Conservation (phyloP, 2,797 vertebrate species). For the Pelochelys cantorii region DNA sequence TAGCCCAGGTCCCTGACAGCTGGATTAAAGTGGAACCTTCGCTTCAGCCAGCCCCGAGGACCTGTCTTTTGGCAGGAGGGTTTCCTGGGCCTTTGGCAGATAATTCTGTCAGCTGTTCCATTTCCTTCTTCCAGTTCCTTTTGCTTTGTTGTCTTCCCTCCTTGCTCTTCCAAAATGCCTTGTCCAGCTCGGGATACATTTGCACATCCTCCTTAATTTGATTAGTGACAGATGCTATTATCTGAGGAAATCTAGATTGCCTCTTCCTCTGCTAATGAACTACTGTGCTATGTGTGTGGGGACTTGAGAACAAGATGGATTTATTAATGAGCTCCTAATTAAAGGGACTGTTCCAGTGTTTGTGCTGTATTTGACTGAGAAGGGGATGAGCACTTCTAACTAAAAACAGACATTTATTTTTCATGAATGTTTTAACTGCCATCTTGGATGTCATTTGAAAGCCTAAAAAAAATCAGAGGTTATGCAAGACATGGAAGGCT, state of each 20-base stretch:
- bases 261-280: slow-evolving; percentile 83
- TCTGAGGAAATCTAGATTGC: slow-evolving; percentile 82
- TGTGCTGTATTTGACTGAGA: neutral
- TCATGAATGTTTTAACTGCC: neutral
- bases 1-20: neutral
- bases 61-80: neutral
- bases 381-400: slow-evolving; percentile 48
- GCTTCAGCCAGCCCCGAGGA: neutral
- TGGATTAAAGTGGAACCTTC: neutral
- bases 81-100: neutral
- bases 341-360: slow-evolving; percentile 74
- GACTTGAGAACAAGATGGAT: slow-evolving; percentile 79
- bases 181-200: slow-evolving; percentile 58
- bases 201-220: slow-evolving; percentile 76
- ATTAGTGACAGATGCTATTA: slow-evolving; percentile 81
- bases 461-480: slow-evolving; percentile 18
- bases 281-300: slow-evolving; percentile 67
- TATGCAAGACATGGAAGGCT: neutral
- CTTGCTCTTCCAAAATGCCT: neutral
- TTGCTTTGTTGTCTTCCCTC: neutral
- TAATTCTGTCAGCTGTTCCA: neutral
- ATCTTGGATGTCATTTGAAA: slow-evolving; percentile 37
- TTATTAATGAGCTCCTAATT: slow-evolving; percentile 81
- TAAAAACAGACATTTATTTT: slow-evolving; percentile 42
- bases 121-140: neutral